A percentile compares a stretch with the other conserved stretches of the same genome.
phyloP scores from a whole-genome alignment of 2,113 vertebrate genomes.

The Scopus umbretta region DNA sequence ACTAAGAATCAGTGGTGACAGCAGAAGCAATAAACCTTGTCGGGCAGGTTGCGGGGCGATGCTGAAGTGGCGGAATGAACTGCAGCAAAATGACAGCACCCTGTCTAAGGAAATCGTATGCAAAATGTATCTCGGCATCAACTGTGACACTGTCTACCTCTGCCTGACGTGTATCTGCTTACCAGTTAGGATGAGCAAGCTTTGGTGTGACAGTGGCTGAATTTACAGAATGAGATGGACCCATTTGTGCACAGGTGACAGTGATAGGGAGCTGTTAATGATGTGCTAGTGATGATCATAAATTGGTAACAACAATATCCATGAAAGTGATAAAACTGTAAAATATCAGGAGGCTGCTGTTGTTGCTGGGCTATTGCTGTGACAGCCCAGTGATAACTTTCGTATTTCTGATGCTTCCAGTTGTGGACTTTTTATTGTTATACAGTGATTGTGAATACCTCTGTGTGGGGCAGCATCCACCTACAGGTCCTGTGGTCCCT shows the following conservation, averaged over 20 bases:
- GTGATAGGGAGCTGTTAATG: not conserved
- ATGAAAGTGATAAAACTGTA: not conserved
- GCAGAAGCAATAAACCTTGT: not conserved
- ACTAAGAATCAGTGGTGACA: not conserved
- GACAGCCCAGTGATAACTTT: not conserved
- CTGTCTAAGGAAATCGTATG: not conserved
- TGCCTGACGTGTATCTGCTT: not conserved
- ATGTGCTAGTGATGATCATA: not conserved
- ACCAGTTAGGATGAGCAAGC: not conserved
- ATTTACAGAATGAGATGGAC: not conserved
- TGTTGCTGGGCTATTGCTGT: not conserved
- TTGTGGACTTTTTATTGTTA: not conserved
- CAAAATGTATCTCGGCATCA: not conserved
- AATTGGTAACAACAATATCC: not conserved
- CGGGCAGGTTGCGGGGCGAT: not conserved
- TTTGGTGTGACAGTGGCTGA: not conserved
- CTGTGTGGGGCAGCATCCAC: rapidly evolving
- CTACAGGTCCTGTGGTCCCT: not conserved
- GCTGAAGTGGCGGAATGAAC: not conserved
- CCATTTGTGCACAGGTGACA: not conserved
- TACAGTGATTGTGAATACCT: rapidly evolving
- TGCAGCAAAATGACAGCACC: not conserved
- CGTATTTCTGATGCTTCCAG: not conserved
- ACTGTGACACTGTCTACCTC: not conserved
- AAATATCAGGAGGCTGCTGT: not conserved